These are phyloP conservation scores for Diplolepis rosae DNA, from an alignment of 2,888 invertebrate species.

Conservation along the genomic window DNA sequence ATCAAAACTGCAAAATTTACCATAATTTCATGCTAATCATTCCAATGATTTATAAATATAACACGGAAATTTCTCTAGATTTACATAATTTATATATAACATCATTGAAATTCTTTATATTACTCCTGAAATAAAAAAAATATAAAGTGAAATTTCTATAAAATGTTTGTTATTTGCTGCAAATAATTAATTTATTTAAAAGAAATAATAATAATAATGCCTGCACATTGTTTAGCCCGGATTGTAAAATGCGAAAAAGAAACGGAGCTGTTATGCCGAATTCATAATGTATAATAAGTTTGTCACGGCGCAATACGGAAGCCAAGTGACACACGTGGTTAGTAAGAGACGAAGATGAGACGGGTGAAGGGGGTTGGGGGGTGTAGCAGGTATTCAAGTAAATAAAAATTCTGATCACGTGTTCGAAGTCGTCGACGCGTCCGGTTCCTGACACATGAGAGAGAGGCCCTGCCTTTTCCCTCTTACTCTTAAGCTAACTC, in stretches of 20 bases:
- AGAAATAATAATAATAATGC: too few species aligned
- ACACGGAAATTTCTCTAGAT: too few species aligned
- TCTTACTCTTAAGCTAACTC: not conserved
- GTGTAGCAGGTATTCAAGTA: slow-evolving; percentile 34
- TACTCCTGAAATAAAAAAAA: too few species aligned
- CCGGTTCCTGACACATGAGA: slow-evolving; percentile 52
- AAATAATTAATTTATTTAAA: too few species aligned
- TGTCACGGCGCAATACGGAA: slow-evolving; percentile 36
- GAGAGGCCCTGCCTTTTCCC: not conserved
- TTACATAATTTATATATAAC: too few species aligned
- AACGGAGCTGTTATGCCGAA: not conserved
- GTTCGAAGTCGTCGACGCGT: slow-evolving; percentile 52
- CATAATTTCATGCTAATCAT: too few species aligned
- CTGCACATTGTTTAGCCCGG: not conserved
- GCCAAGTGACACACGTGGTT: slow-evolving; percentile 40
- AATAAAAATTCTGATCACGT: slow-evolving; percentile 59
- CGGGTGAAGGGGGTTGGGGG: too few species aligned
- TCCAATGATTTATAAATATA: too few species aligned
- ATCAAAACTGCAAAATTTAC: too few species aligned
- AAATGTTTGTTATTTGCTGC: too few species aligned
- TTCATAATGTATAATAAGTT: not conserved
- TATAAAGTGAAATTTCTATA: too few species aligned
- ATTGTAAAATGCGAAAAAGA: not conserved
- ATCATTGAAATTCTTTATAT: too few species aligned
- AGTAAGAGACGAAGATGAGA: slow-evolving; percentile 34